phyloP scores from a whole-genome alignment of 2,113 vertebrate species.

The Tylochromis polylepis region DNA sequence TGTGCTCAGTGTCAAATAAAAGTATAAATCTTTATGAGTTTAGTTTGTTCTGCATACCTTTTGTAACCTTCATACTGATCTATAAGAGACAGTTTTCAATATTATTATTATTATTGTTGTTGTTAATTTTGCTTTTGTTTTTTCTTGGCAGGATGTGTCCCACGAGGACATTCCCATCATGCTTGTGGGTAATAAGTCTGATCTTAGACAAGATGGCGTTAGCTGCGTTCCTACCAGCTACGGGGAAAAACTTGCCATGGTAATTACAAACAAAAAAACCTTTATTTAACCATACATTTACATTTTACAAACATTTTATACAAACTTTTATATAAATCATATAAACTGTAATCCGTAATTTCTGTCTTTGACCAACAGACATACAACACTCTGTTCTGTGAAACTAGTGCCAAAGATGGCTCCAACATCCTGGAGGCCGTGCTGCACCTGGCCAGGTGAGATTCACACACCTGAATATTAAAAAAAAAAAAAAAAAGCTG shows the following conservation, averaged over 20 bases:
- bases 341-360: neutral
- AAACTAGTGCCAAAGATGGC: slow-evolving; percentile 91
- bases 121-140: neutral
- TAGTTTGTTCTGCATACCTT: neutral
- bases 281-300: neutral
- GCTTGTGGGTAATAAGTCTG: slow-evolving; percentile 94
- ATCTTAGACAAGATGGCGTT: slow-evolving; percentile 76
- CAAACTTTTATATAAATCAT: neutral
- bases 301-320: no score
- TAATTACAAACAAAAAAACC: slow-evolving; percentile 52
- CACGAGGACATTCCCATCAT: slow-evolving; percentile 88
- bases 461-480: neutral
- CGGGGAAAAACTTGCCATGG: slow-evolving; percentile 96
- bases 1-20: neutral
- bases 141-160: slow-evolving; percentile 79
- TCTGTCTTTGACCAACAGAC: slow-evolving; percentile 66
- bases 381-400: slow-evolving; percentile 85
- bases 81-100: neutral
- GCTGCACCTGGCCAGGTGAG: slow-evolving; percentile 89
- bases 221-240: slow-evolving; percentile 79
- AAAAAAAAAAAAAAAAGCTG: neutral
- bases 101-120: neutral
- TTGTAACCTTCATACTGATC: neutral
- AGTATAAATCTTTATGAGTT: neutral
- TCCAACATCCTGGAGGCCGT: slow-evolving; percentile 87